Evolutionary conservation across 37 sponge, comb jelly and placozoan species (phyloP).

Genomic region (Amphimedon queenslandica): DNA sequence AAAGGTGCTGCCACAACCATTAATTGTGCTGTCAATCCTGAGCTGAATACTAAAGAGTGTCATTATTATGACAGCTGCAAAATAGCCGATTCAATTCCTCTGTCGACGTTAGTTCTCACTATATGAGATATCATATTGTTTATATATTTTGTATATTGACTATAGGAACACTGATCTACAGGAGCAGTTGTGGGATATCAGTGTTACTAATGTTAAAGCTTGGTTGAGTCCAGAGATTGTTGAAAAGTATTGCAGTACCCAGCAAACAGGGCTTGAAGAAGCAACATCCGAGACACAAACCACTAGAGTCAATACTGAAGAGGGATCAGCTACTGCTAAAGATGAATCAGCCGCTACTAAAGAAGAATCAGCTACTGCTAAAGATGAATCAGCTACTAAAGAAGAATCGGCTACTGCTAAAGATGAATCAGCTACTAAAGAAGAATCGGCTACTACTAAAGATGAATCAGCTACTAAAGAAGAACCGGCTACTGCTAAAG

Average conservation of each 20-base stretch:
- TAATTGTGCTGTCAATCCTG: conserved; percentile 74
- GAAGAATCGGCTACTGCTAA: not conserved
- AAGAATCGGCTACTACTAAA: not conserved
- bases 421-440: not conserved
- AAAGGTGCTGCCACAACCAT: conserved; percentile 62
- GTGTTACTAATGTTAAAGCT: conserved; percentile 28
- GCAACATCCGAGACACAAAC: not conserved
- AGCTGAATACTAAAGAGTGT: conserved; percentile 50
- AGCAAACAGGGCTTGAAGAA: not conserved
- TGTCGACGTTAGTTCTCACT: conserved; percentile 6
- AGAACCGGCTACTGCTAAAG: not conserved
- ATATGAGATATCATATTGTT: conserved; percentile 9
- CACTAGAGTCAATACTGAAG: not conserved
- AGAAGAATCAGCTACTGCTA: no score
- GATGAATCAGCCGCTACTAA: no score
- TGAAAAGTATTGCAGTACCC: conserved; percentile 37
- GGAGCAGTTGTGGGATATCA: conserved; percentile 57
- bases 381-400: no score
- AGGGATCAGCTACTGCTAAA: no score
- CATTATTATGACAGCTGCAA: conserved; percentile 56
- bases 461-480: not conserved
- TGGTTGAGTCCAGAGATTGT: conserved; percentile 41
- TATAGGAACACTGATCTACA: conserved; percentile 41
- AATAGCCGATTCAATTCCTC: no score
- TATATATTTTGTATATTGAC: not conserved